Evolutionary conservation across 2,888 invertebrate genomes (phyloP), one percentile per base, ranked within the genome.

Genomic region (Eristalis pertinax): DNA sequence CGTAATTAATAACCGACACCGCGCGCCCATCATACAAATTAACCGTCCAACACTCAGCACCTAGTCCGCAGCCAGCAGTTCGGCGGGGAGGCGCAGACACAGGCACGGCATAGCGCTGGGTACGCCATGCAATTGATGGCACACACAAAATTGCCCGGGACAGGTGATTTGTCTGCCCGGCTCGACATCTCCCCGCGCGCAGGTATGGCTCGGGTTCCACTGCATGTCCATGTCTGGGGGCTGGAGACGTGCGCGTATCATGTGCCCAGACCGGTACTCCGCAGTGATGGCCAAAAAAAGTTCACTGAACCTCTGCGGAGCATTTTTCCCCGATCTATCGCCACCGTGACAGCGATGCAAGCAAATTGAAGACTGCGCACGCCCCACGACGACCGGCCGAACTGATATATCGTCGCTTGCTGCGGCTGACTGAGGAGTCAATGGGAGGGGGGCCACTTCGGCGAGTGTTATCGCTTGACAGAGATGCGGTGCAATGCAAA

Each of bases 1-100:
- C 68, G 72, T 64, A 84, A 87, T 87, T 87, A 87, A 87, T 87
- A 87, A 87, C 87, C 87, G 87, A 84, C 87, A 84, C 76, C 76
- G 72, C 50, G 76, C 84, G 84, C 43, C 69, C 68, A 80, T 76
- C 79, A 87, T 87, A 87, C 87, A 87, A 87, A 87, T 87, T 84
- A 87, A 63, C 73, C 62, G 38, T 87, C 84, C 79, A 84, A 84
- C 79, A 87, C 84, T 87, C 78, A 73, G 72, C 87, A 80, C 76
- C 58, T 75, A 38, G 62, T 26, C n/a, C 41, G 22, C 2, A 10
- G 32, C 1, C 26, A 4, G 60, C 26, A 11, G 26, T 2, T 1
- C 26, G 29, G 35, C 62, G 68, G 13, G 63, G 41, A 22, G 63
- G 63, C 62, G 41, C 43, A 32, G 56, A 26, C 26, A n/a, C 26